Conservation (phyloP, 2,888 invertebrate genomes). For the Gastrophysa polygoni region DNA sequence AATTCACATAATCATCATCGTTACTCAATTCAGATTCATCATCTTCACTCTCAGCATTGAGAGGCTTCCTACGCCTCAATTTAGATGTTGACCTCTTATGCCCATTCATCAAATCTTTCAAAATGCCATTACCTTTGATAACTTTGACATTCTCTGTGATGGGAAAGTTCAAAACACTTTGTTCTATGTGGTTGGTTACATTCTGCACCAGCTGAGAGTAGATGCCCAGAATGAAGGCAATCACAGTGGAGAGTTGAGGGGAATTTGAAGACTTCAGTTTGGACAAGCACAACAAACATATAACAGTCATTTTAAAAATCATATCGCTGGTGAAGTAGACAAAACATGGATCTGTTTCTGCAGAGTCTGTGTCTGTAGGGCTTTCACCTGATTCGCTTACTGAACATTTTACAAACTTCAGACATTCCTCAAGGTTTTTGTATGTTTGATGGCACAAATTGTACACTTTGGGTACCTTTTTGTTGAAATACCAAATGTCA, state of each 20-base stretch:
- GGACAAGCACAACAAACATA: constrained; percentile 80
- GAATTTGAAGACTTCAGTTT: constrained; percentile 77
- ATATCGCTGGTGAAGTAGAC: constrained; percentile 69
- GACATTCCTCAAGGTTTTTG: constrained; percentile 74
- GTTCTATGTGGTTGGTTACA: constrained; percentile 54
- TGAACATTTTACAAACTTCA: constrained; percentile 62
- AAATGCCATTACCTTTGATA: constrained; percentile 36
- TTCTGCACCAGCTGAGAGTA: constrained; percentile 73
- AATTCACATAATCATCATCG: constrained; percentile 38
- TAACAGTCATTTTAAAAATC: constrained; percentile 81
- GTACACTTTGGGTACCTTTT: constrained; percentile 69
- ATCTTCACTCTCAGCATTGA: constrained; percentile 44
- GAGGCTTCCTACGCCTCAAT: constrained; percentile 45
- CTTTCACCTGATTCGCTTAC: constrained; percentile 61
- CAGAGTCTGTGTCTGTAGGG: constrained; percentile 62
- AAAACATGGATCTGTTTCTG: constrained; percentile 60
- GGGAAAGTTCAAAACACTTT: constrained; percentile 57
- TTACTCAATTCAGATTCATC: constrained; percentile 49
- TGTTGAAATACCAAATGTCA: constrained; percentile 69
- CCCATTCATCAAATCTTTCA: constrained; percentile 40
- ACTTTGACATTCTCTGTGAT: constrained; percentile 48
- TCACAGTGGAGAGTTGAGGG: constrained; percentile 79
- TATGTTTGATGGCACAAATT: constrained; percentile 72
- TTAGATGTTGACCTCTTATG: constrained; percentile 46
- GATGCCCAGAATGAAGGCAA: constrained; percentile 84